Evolutionary conservation across 2,797 vertebrate genomes (phyloP), one percentile per base, ranked within the genome.

Genomic region (Macroramphosus scolopax): DNA sequence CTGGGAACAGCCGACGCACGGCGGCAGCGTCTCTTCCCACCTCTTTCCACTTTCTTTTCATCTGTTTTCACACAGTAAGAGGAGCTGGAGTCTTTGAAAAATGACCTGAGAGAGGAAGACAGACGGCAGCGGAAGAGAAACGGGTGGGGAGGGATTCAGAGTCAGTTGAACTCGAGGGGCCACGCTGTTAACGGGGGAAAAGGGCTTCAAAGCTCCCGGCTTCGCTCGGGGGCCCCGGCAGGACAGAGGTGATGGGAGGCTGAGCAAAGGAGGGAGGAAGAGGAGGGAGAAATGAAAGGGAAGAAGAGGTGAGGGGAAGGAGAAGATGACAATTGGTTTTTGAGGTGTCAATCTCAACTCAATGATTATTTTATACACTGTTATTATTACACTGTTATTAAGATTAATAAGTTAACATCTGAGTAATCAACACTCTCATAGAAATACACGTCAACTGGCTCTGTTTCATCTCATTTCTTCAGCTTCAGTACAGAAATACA

Each of bases 121-220:
- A 63, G 57, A 36, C 40, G 38, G 54, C 60, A 59, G 57, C 5
- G 32, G 45, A 51, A 52, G 45, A 52, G 54, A 63, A 63, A 34
- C 1, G 13, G 36, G 36, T 45, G 38, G 38, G 44, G 47, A 54
- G 64, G 51, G 39, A 49, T 67, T 75, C 26, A 67, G 53, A 6
- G 9, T 51, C 25, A 13, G 32, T 41, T 17, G 11, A 65, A 70
- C 57, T 73, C 61, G 11, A 44, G 72, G 53, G 63, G 48, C 47
- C 24, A 1, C 15, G 7, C 55, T 24, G 58, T 72, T 71, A 73
- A 56, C n/a, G 3, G 58, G 17, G 39, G n/a, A 66, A 54, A 41
- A n/a, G 29, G 22, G 61, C 51, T 77, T 83, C 59, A 82, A 78
- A 83, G 80, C 68, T 68, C 15, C 34, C 22, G 44, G 44, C 7